Conservation (phyloP, 2,888 invertebrate genomes). For the Drosophila kanekoi region DNA sequence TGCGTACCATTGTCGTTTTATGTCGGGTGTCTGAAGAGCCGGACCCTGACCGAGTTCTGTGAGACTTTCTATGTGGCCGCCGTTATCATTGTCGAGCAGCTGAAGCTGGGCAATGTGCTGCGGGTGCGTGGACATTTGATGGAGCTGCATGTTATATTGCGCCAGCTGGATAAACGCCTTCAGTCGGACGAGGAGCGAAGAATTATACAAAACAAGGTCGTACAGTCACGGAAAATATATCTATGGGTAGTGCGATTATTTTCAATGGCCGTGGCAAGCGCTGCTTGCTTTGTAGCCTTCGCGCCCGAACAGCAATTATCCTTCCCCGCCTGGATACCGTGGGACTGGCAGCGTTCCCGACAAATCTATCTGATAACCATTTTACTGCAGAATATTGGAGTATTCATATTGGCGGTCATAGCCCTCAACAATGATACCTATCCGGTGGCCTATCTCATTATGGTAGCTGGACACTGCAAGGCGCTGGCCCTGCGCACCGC, state of each 20-base stretch:
- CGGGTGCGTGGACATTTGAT: slow-evolving; percentile 54
- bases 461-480: slow-evolving; percentile 76
- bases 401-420: slow-evolving; percentile 42
- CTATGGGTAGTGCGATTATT: slow-evolving; percentile 31
- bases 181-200: slow-evolving; percentile 46
- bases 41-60: slow-evolving; percentile 65
- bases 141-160: slow-evolving; percentile 53
- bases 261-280: slow-evolving; percentile 18
- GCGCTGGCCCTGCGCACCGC: slow-evolving; percentile 69
- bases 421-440: slow-evolving; percentile 70
- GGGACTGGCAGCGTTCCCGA: slow-evolving; percentile 63
- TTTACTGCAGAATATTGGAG: slow-evolving; percentile 31
- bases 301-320: slow-evolving; percentile 53
- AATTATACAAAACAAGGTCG: slow-evolving; percentile 45
- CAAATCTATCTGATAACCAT: slow-evolving; percentile 12
- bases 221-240: slow-evolving; percentile 45
- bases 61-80: slow-evolving; percentile 62
- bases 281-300: neutral
- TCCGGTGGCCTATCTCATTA: slow-evolving; percentile 73
- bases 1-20: slow-evolving; percentile 53
- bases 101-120: slow-evolving; percentile 70
- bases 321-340: slow-evolving; percentile 78
- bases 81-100: slow-evolving; percentile 55
- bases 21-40: slow-evolving; percentile 57
- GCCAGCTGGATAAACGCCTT: slow-evolving; percentile 67